Base-by-base conservation (phyloP, 2,797 vertebrate genomes). In the Orestias chungarensis region DNA sequence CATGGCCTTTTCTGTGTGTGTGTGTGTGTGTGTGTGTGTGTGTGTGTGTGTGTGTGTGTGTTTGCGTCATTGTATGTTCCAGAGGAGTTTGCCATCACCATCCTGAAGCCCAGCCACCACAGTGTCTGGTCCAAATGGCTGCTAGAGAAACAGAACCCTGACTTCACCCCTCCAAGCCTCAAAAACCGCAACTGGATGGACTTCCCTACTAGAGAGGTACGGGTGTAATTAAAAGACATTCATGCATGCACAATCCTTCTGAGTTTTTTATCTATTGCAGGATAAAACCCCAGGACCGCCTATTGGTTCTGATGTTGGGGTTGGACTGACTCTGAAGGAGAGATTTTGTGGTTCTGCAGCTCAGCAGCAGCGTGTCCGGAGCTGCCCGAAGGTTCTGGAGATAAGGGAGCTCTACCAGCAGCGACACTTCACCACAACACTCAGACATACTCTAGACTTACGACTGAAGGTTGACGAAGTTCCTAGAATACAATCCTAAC, bases 371-470 rank as follows among this genome's bases (percentile, higher is more conserved):
- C 85, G 90, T 0, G 44, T 94, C n/a, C 81, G 64, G 46, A 94
- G 90, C 82, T 95, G 93, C 75, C 97, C 98, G 17, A 84, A 91
- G 0, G 94, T 95, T 8, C 88, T 99, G 40, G 94, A 95, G 81
- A 87, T 96, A n/a, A 96, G 95, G n/a, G 93, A 96, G 74, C 89
- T 99, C 0, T 88, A 91, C 66, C 94, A 95, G 71, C 94, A 97
- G 40, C 73, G 90, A 49, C 90, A 95, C 8, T 83, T 97, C 73
- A 82, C 77, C 61, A 73, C 75, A 0, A 75, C 80, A 1, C 74
- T 94, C 46, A 95, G 88, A 74, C 80, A 92, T 9, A 89, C 81
- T 29, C 83, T 98, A n/a, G 94, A 96, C 68, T 57, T 88, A 66
- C 92, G 94, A 40, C 92, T 99, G 43, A 96, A 96, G 96, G 96